Evolutionary conservation across 2,888 invertebrate species (phyloP), one percentile per base, ranked within the genome.

Genomic region (Cataglyphis rosenhaueri): DNA sequence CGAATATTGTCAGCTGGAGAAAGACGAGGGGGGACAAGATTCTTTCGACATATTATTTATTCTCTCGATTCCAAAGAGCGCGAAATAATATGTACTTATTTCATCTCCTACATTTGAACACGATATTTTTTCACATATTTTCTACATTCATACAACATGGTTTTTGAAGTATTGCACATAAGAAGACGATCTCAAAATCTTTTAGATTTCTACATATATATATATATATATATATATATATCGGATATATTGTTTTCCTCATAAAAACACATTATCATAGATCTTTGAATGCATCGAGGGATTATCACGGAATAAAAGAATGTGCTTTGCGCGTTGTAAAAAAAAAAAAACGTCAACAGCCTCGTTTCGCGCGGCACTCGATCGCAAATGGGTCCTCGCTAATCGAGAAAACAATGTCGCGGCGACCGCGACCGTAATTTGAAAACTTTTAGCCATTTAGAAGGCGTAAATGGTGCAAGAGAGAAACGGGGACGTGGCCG

Each of bases 401-500:
- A 59, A 59, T 59, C 25, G 21, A 29, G 2, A 32, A 59, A 71
- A 79, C 70, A 32, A 52, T 25, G 41, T 44, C 52, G 32, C 8
- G 10, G 29, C 52, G 25, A 48, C n/a, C 52, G 62, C 74, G 35
- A 44, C 55, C 68, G 85, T 87, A 90, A 90, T 88, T 88, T 86
- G 64, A 83, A 87, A 91, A 91, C 76, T 91, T 91, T 91, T 86
- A 85, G 85, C 89, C 82, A 89, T 87, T 91, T 89, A 87, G 87
- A 86, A 84, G 83, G 87, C 84, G 87, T 86, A 91, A 91, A 91
- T 91, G 85, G 79, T 68, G 52, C n/a, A n/a, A 52, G 81, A 74
- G 83, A 73, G 83, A 89, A 88, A 86, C 78, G 86, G 52, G 87
- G 76, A 86, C 85, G 87, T 66, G 74, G 75, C 57, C 48, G 44